phyloP scores from a whole-genome alignment of 1,140 invertebrate genomes.

The Elysia chlorotica region DNA sequence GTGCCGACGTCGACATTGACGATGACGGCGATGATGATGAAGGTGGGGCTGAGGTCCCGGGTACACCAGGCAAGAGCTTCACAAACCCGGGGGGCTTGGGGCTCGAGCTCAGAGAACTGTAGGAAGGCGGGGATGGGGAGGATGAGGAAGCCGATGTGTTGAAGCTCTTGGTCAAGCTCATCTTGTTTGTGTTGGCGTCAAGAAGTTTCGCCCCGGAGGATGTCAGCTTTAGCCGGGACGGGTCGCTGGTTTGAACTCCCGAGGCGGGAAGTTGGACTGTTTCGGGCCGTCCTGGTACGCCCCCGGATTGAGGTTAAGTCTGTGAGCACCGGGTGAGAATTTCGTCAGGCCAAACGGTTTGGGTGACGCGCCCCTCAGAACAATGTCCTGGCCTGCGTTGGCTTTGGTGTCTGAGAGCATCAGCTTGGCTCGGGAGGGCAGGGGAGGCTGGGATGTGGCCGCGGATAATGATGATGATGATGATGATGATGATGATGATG shows the following conservation, averaged over 20 bases:
- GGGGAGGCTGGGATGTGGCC: constrained; percentile 9
- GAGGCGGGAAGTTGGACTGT: not conserved
- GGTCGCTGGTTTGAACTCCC: not conserved
- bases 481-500: constrained; percentile 9
- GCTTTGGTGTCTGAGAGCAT: no score
- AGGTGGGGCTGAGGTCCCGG: not conserved
- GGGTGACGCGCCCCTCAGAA: not conserved
- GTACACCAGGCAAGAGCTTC: not conserved
- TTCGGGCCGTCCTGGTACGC: not conserved
- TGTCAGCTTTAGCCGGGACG: not conserved
- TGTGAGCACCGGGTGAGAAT: not conserved
- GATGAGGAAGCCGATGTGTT: not conserved
- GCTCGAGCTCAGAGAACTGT: not conserved
- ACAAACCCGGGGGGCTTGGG: not conserved
- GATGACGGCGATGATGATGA: not conserved
- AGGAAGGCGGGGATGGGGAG: not conserved
- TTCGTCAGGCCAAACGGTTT: not conserved
- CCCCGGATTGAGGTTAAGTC: no score
- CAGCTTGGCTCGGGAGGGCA: no score
- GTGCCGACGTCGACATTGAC: not conserved
- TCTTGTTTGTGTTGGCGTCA: not conserved
- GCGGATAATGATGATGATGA: constrained; percentile 6
- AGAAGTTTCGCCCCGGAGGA: not conserved
- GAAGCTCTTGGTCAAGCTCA: not conserved
- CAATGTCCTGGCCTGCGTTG: not conserved